These are phyloP conservation scores for Atopsyche davidsoni DNA, from an alignment of 1,140 invertebrate genomes.

Conservation along the genomic window DNA sequence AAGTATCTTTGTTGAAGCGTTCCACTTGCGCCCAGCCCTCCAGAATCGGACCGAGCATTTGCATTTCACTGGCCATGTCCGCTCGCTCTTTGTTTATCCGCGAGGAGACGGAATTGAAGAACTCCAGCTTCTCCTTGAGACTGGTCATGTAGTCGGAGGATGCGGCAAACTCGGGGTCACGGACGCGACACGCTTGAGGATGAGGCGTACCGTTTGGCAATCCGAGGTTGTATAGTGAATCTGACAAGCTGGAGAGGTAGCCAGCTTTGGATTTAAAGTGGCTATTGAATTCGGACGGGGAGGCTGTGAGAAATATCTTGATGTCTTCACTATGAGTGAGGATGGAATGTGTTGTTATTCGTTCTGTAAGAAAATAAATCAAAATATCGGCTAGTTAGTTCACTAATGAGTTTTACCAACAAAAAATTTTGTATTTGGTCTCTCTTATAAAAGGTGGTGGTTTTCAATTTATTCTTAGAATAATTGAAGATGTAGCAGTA, in stretches of 20 bases:
- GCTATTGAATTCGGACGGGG: constrained; percentile 57
- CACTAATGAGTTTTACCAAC: too few relatives aligned
- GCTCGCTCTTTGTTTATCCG: constrained; percentile 62
- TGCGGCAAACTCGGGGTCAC: constrained; percentile 59
- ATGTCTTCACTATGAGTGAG: constrained; percentile 64
- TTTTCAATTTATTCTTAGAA: too few relatives aligned
- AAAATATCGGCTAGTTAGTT: too few relatives aligned
- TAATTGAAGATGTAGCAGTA: too few relatives aligned
- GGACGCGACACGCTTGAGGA: constrained; percentile 17
- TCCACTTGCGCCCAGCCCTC: constrained; percentile 27
- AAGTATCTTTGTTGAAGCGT: constrained; percentile 23
- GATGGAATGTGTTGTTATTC: constrained; percentile 56
- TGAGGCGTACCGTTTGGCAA: constrained; percentile 31
- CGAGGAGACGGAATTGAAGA: constrained; percentile 60
- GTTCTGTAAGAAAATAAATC: constrained; percentile 20
- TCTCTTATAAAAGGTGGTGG: too few relatives aligned
- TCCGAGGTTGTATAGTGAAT: constrained; percentile 56
- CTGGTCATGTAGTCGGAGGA: constrained; percentile 58
- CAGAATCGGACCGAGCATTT: constrained; percentile 53
- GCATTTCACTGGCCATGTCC: constrained; percentile 52
- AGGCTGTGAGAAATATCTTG: constrained; percentile 60
- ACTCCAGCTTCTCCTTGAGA: constrained; percentile 58
- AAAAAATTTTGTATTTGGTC: too few relatives aligned
- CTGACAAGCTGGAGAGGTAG: constrained; percentile 52
- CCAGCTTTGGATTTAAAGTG: constrained; percentile 57